Conservation (phyloP, 2,113 vertebrate species). For the Oreotrochilus melanogaster region DNA sequence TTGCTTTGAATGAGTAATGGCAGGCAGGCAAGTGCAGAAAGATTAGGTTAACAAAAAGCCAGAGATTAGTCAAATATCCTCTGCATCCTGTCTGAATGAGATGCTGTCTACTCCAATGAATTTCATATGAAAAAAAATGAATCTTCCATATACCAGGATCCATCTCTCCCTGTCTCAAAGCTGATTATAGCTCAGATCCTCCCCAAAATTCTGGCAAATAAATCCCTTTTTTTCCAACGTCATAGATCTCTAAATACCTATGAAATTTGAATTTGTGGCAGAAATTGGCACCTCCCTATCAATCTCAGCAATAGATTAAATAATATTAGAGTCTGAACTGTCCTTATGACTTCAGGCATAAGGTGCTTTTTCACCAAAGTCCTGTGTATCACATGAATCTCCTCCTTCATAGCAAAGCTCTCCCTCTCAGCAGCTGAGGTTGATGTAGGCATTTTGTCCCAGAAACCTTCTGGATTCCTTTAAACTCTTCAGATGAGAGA, state of each 20-base stretch:
- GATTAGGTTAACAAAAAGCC: neutral
- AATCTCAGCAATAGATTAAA: neutral
- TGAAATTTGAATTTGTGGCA: neutral
- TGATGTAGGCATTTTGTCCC: neutral
- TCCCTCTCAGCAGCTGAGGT: rapidly evolving
- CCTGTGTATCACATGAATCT: neutral
- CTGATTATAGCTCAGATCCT: neutral
- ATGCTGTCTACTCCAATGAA: neutral
- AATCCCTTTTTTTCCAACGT: neutral
- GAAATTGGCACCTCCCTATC: neutral
- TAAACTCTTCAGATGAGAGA: neutral
- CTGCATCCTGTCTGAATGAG: neutral
- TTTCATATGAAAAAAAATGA: neutral
- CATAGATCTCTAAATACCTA: neutral
- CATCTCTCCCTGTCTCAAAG: neutral
- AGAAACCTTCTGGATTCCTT: neutral
- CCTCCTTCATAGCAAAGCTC: neutral
- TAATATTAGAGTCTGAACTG: neutral
- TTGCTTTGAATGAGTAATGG: neutral
- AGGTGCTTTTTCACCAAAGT: neutral
- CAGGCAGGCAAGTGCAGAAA: neutral
- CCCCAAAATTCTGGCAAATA: neutral
- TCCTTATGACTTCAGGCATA: neutral
- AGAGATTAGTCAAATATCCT: neutral
- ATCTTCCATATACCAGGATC: neutral